phyloP scores from a whole-genome alignment of 2,888 invertebrate genomes.

The Globia sparganii region DNA sequence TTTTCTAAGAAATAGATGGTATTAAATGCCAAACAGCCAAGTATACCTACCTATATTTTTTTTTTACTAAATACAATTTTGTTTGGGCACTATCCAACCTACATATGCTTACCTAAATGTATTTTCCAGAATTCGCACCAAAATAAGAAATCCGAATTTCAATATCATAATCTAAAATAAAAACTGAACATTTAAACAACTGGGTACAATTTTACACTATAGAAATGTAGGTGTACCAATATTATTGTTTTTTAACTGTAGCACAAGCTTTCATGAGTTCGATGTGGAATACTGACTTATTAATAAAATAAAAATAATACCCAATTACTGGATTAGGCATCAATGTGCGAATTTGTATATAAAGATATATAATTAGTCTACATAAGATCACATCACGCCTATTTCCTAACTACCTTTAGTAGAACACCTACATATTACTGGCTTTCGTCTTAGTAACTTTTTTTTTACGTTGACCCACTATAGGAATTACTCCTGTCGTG shows the following conservation, averaged over 20 bases:
- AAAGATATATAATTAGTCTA: not conserved
- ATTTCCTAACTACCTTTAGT: too few relatives aligned
- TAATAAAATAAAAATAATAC: not conserved
- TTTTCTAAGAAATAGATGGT: not conserved
- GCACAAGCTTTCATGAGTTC: slow-evolving; percentile 59
- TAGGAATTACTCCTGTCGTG: too few relatives aligned
- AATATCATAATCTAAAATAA: slow-evolving; percentile 69
- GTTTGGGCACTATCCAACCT: not conserved
- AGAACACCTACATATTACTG: too few relatives aligned
- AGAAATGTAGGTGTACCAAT: slow-evolving; percentile 52
- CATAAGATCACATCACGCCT: too few relatives aligned
- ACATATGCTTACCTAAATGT: not conserved
- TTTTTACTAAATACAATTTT: not conserved
- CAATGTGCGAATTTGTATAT: slow-evolving; percentile 41
- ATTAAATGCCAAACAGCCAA: not conserved
- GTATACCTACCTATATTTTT: not conserved
- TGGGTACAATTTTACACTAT: slow-evolving; percentile 74
- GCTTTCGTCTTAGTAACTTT: too few relatives aligned
- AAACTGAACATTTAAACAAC: slow-evolving; percentile 58
- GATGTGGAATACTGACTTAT: slow-evolving; percentile 15
- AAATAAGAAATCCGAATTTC: slow-evolving; percentile 70
- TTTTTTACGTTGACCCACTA: too few relatives aligned
- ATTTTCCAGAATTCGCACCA: slow-evolving; percentile 35
- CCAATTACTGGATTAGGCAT: slow-evolving; percentile 1
- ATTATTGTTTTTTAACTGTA: slow-evolving; percentile 49